Conservation (phyloP, 2,797 vertebrate genomes). For the Antrozous pallidus region DNA sequence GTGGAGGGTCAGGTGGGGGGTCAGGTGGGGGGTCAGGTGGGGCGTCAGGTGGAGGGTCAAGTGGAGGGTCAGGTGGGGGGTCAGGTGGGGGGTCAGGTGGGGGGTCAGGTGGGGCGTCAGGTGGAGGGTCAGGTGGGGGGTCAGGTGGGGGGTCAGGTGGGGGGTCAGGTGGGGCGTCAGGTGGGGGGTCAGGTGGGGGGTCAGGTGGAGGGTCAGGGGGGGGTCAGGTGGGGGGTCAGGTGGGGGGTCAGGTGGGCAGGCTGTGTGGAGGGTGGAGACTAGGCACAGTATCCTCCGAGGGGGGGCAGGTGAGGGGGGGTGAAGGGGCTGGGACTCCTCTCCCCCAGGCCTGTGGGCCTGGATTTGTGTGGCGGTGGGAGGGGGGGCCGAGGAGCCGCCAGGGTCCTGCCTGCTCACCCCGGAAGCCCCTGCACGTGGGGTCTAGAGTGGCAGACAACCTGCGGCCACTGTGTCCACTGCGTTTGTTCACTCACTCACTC, state of each 20-base stretch:
- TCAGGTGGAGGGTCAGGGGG: too few species aligned
- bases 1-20: too few species aligned
- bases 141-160: too few species aligned
- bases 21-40: too few species aligned
- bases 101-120: fast-evolving
- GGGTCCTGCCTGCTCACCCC: background rate
- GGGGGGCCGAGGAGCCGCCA: background rate
- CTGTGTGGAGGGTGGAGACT: too few species aligned
- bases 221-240: background rate
- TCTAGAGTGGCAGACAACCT: background rate
- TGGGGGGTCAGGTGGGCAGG: too few species aligned
- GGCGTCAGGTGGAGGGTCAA: too few species aligned
- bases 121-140: too few species aligned
- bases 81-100: too few species aligned
- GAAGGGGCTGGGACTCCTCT: background rate
- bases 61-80: too few species aligned
- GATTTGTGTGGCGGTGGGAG: background rate
- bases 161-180: too few species aligned
- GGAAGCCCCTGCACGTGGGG: background rate
- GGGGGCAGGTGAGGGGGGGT: background rate
- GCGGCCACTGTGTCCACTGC: fast-evolving
- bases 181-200: fast-evolving
- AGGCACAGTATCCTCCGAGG: background rate
- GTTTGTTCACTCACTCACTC: background rate
- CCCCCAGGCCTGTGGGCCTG: background rate